phyloP scores from a whole-genome alignment of 2,888 invertebrate species.

The Pyrgus malvae region DNA sequence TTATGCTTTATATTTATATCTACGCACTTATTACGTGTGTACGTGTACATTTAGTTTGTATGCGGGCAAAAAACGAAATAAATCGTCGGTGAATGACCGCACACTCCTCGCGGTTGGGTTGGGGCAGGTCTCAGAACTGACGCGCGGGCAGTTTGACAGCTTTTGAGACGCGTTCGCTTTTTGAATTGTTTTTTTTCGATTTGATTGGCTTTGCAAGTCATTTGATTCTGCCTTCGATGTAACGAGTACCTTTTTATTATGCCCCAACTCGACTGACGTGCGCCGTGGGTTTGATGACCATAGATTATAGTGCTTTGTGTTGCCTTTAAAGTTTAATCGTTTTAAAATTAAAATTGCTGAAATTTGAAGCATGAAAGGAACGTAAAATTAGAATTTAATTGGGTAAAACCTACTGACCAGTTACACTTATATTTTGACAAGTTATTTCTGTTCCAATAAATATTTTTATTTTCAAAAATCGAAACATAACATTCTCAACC shows the following conservation, averaged over 20 bases:
- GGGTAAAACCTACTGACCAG: too few species aligned
- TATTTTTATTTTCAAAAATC: too few species aligned
- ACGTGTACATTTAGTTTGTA: constrained; percentile 67
- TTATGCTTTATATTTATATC: constrained; percentile 53
- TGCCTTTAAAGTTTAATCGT: background rate
- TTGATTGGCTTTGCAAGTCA: constrained; percentile 60
- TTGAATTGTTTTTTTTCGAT: constrained; percentile 67
- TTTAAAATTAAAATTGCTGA: too few species aligned
- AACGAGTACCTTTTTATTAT: constrained; percentile 18
- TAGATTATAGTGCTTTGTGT: background rate
- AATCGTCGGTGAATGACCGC: constrained; percentile 70
- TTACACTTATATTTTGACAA: too few species aligned
- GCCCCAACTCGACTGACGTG: background rate
- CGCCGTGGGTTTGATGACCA: constrained; percentile 1
- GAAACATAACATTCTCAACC: too few species aligned
- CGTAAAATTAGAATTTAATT: too few species aligned
- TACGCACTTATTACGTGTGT: constrained; percentile 55
- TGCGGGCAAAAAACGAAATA: constrained; percentile 78
- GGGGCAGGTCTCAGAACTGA: constrained; percentile 59
- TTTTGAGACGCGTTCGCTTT: constrained; percentile 76
- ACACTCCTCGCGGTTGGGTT: constrained; percentile 61
- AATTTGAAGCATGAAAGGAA: too few species aligned
- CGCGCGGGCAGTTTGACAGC: constrained; percentile 74
- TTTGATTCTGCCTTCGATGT: constrained; percentile 30
- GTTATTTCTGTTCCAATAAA: too few species aligned